A percentile compares a stretch with the other conserved stretches of the same genome.
Conservation (phyloP, 37 sponge, comb jelly and placozoan genomes). For the Crambe crambe region DNA sequence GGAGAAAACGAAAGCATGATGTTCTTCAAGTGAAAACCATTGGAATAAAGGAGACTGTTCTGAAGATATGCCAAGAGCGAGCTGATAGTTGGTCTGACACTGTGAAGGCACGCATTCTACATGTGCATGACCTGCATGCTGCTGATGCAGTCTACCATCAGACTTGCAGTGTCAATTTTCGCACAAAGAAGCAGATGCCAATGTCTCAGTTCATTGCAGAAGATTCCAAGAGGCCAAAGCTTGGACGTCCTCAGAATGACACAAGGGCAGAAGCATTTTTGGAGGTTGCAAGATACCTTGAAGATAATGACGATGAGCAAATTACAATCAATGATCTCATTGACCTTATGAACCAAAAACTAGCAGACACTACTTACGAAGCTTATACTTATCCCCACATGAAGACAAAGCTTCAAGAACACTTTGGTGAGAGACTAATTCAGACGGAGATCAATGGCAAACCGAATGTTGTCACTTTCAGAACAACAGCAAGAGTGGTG, state of each 20-base stretch:
- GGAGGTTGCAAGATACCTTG: constrained; percentile 56
- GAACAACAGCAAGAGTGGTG: constrained; percentile 18
- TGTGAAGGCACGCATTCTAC: constrained; percentile 41
- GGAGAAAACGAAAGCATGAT: constrained; percentile 42
- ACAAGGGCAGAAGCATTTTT: constrained; percentile 47
- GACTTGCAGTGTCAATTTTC: constrained; percentile 42
- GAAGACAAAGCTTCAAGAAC: constrained; percentile 31
- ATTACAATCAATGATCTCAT: constrained; percentile 36
- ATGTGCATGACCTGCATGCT: constrained; percentile 65
- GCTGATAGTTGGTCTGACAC: constrained; percentile 45
- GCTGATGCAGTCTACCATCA: constrained; percentile 44
- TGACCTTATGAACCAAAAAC: constrained; percentile 25
- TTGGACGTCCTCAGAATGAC: constrained; percentile 33
- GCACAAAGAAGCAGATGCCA: constrained; percentile 45
- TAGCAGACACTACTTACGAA: constrained; percentile 5
- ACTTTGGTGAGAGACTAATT: constrained; percentile 36
- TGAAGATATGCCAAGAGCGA: constrained; percentile 36
- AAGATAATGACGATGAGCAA: too few relatives aligned
- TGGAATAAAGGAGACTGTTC: constrained; percentile 33
- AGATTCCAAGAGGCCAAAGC: constrained; percentile 37
- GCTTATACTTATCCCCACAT: constrained; percentile 33
- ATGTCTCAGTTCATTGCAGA: constrained; percentile 33
- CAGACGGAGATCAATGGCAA: constrained; percentile 54
- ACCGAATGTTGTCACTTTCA: constrained; percentile 43
- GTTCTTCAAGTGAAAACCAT: constrained; percentile 45